Percentiles rank a stretch among this genome's conserved stretches.
These are phyloP conservation scores for Rhabditophanes sp. DNA, from an alignment of 2,888 invertebrate species.

Conservation along the genomic window DNA sequence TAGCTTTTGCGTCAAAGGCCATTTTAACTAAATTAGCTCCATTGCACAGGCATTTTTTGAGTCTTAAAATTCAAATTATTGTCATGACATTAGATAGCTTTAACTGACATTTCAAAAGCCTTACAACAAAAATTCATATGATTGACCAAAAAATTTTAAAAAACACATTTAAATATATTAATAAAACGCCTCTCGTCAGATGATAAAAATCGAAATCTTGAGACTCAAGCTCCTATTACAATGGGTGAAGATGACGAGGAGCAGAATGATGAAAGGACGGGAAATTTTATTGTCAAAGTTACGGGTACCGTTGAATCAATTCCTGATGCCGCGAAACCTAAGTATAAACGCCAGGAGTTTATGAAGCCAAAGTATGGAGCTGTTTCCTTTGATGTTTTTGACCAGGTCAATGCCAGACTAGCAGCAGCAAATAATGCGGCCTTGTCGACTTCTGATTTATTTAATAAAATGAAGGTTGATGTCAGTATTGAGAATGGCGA, in stretches of 20 bases:
- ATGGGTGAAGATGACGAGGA: conserved; percentile 44
- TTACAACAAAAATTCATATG: too few species aligned
- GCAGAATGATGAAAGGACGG: too few species aligned
- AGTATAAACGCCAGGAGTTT: conserved; percentile 44
- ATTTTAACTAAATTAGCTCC: too few species aligned
- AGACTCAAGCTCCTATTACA: conserved; percentile 40
- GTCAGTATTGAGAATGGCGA: conserved; percentile 26
- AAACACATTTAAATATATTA: too few species aligned
- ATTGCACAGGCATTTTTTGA: too few species aligned
- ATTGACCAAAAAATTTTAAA: too few species aligned
- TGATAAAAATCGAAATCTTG: conserved; percentile 16
- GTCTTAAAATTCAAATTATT: too few species aligned
- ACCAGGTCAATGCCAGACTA: conserved; percentile 41
- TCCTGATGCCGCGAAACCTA: conserved; percentile 24
- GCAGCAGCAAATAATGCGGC: conserved; percentile 16
- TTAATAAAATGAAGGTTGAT: conserved; percentile 18
- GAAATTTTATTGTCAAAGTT: conserved; percentile 14
- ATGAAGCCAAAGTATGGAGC: conserved; percentile 43
- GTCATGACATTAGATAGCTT: too few species aligned
- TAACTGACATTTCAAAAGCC: too few species aligned
- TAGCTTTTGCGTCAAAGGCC: too few species aligned
- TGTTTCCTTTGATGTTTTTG: conserved; percentile 41
- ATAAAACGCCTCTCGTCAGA: too few species aligned
- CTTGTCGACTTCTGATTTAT: conserved; percentile 12
- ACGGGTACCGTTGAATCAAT: conserved; percentile 5